phyloP scores from a whole-genome alignment of 2,888 invertebrate genomes.

The Hydriomena furcata region DNA sequence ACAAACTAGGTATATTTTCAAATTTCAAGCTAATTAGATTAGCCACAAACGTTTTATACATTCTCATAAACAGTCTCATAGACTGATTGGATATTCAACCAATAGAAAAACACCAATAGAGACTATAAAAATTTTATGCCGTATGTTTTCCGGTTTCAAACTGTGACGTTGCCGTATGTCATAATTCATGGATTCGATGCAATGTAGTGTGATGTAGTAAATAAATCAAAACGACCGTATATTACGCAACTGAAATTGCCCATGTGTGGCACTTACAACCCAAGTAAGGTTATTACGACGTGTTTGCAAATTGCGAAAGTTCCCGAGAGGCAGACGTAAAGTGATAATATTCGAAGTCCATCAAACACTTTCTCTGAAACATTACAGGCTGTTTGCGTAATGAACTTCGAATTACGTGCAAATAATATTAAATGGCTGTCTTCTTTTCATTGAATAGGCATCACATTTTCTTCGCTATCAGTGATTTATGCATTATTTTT shows the following conservation, averaged over 20 bases:
- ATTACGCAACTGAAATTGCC: conserved; percentile 10
- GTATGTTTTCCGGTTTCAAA: too few relatives aligned
- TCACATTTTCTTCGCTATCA: conserved; percentile 2
- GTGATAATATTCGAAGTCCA: conserved; percentile 45
- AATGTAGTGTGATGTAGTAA: too few relatives aligned
- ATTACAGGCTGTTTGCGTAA: conserved; percentile 36
- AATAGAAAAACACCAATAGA: too few relatives aligned
- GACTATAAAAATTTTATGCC: too few relatives aligned
- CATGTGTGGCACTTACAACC: conserved; percentile 4
- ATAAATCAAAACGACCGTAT: too few relatives aligned
- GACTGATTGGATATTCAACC: too few relatives aligned
- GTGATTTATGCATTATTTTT: not conserved
- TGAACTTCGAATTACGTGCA: conserved; percentile 25
- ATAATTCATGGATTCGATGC: too few relatives aligned
- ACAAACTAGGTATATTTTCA: too few relatives aligned
- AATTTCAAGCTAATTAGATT: too few relatives aligned
- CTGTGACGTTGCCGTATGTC: too few relatives aligned
- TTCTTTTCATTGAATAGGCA: conserved; percentile 18
- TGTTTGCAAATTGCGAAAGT: conserved; percentile 30
- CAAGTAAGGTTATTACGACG: conserved; percentile 21
- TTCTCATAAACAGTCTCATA: too few relatives aligned
- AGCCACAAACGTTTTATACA: too few relatives aligned
- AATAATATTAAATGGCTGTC: conserved; percentile 18
- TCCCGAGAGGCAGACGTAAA: conserved; percentile 36
- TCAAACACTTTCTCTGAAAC: conserved; percentile 42